These are phyloP conservation scores for Perizoma flavofasciatum DNA, from an alignment of 2,888 invertebrate species.

Conservation along the genomic window DNA sequence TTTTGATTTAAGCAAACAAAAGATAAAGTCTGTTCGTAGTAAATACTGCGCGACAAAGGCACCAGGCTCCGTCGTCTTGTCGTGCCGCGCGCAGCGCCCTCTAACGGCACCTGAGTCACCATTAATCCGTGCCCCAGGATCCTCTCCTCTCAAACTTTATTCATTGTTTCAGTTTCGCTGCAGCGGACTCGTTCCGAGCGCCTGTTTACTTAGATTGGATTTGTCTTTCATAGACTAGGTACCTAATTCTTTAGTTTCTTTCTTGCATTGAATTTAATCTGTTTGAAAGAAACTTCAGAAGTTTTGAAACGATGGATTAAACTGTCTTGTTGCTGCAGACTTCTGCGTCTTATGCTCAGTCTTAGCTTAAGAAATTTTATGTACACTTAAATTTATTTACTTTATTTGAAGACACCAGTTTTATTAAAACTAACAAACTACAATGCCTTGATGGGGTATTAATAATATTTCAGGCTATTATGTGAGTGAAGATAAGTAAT, in stretches of 20 bases:
- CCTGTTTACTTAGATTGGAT: constrained; percentile 65
- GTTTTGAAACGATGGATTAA: constrained; percentile 37
- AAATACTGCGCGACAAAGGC: constrained; percentile 44
- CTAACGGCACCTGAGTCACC: constrained; percentile 60
- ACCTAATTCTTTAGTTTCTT: constrained; percentile 50
- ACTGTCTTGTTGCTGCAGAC: constrained; percentile 25
- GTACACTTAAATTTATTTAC: constrained; percentile 5
- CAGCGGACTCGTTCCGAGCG: constrained; percentile 46
- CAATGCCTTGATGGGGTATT: too few species aligned
- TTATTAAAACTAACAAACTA: too few species aligned
- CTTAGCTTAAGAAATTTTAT: constrained; percentile 10
- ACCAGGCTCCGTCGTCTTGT: constrained; percentile 37
- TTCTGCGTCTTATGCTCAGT: constrained; percentile 10
- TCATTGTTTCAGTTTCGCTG: constrained; percentile 72
- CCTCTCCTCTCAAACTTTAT: constrained; percentile 69
- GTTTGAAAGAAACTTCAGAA: constrained; percentile 33
- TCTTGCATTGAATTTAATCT: constrained; percentile 41
- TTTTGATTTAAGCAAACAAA: constrained; percentile 28
- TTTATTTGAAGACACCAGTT: not conserved
- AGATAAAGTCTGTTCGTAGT: constrained; percentile 29
- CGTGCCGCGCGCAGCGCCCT: constrained; percentile 47
- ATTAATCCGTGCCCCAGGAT: constrained; percentile 48
- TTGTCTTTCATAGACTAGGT: constrained; percentile 52
- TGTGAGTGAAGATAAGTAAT: too few species aligned
- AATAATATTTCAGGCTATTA: too few species aligned